Conservation (phyloP, 2,888 invertebrate species). For the Phytoseiulus persimilis region DNA sequence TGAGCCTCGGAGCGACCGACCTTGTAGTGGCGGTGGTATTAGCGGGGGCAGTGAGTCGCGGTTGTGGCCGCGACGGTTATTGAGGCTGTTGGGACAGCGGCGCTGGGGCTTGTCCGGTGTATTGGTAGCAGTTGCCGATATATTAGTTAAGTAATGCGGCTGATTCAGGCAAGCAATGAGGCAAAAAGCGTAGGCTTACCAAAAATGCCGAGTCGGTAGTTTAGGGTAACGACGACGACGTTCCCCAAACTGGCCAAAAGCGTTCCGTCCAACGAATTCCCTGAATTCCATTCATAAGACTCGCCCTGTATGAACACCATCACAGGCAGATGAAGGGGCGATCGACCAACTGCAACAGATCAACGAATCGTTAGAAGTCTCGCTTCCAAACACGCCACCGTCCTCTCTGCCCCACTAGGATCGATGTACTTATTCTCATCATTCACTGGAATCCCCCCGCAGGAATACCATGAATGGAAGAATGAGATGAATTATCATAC, state of each 20-base stretch:
- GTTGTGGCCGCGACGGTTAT: background rate
- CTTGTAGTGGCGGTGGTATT: background rate
- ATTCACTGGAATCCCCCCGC: too few species aligned
- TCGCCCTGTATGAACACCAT: constrained; percentile 90
- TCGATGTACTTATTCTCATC: too few species aligned
- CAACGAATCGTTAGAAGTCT: background rate
- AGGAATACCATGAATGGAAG: too few species aligned
- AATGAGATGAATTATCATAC: too few species aligned
- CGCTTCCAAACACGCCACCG: background rate
- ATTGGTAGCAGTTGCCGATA: background rate
- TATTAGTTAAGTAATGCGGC: background rate
- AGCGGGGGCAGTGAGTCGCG: background rate
- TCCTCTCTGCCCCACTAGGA: background rate
- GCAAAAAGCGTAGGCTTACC: constrained; percentile 48
- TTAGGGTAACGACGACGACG: constrained; percentile 88
- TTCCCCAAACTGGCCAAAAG: constrained; percentile 69
- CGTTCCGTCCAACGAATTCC: constrained; percentile 76
- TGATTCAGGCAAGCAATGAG: background rate
- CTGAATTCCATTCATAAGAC: constrained; percentile 80
- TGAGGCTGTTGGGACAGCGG: background rate
- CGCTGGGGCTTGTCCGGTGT: background rate
- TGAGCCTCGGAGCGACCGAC: background rate
- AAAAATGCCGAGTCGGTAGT: constrained; percentile 85
- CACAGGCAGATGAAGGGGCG: constrained; percentile 56
- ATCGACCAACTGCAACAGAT: constrained; percentile 41